phyloP scores from a whole-genome alignment of 2,797 vertebrate genomes.

The Petrocephalus sullivani region DNA sequence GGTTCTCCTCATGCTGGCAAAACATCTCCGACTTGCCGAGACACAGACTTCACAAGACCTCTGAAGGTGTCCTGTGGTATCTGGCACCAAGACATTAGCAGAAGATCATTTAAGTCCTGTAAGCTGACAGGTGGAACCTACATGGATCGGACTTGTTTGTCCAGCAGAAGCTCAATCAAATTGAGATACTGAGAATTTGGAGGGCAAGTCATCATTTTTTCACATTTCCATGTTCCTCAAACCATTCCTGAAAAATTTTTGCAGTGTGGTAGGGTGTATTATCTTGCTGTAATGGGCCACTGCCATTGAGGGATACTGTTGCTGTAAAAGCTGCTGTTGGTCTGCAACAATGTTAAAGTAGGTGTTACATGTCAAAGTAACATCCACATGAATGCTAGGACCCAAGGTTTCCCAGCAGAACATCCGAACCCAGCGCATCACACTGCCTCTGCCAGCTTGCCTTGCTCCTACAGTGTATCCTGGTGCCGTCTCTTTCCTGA shows the following conservation, averaged over 20 bases:
- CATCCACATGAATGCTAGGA: not conserved
- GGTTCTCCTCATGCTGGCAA: not conserved
- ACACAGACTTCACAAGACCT: not conserved
- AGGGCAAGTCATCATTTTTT: not conserved
- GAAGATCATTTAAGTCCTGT: not conserved
- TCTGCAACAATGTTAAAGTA: not conserved
- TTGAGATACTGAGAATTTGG: not conserved
- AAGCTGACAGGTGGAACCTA: not conserved
- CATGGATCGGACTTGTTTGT: not conserved
- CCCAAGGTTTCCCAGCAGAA: not conserved
- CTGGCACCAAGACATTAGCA: not conserved
- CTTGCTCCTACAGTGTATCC: not conserved
- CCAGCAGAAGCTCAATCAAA: not conserved
- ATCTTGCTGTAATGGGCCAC: not conserved
- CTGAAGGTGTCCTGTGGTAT: not conserved
- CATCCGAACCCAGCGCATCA: not conserved
- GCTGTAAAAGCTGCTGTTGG: not conserved
- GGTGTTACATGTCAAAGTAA: not conserved
- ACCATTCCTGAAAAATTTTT: no score
- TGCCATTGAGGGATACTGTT: not conserved
- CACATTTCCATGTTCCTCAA: no score
- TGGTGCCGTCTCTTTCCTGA: not conserved
- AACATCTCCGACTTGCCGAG: not conserved
- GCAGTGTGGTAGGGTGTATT: no score
- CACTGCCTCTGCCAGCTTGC: not conserved